Evolutionary conservation across 2,797 vertebrate species (phyloP).

Genomic region (Acanthornis magna): DNA sequence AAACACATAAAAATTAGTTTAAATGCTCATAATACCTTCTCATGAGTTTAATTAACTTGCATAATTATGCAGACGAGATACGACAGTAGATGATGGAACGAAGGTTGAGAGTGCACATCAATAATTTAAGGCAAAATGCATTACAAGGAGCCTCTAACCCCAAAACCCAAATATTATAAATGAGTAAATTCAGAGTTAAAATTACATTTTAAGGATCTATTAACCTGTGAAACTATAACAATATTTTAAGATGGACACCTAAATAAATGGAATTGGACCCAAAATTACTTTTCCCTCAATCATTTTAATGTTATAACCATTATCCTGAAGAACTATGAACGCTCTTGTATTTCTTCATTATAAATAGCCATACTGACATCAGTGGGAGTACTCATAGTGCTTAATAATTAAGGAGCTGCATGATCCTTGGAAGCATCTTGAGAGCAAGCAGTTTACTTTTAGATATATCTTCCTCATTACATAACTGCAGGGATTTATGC

Average conservation of each 20-base stretch:
- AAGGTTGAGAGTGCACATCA: neutral
- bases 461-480: neutral
- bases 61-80: neutral
- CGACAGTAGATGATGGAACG: neutral
- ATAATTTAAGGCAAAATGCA: constrained; percentile 13
- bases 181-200: neutral
- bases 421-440: neutral
- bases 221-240: neutral
- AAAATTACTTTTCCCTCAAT: neutral
- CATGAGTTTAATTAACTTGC: constrained; percentile 4
- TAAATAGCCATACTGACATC: neutral
- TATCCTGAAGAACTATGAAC: neutral
- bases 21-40: neutral
- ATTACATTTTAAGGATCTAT: neutral
- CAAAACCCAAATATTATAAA: neutral
- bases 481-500: neutral
- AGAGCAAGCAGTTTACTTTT: neutral
- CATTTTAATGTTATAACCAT: neutral
- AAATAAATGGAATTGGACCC: neutral
- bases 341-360: neutral
- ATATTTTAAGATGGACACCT: neutral
- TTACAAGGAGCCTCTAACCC: neutral
- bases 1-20: neutral
- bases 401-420: constrained; percentile 13
- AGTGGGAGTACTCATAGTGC: neutral